A percentile compares a stretch with the other conserved stretches of the same genome.
phyloP scores from a whole-genome alignment of 1,140 invertebrate species.

The Trachymyrmex cornetzi region DNA sequence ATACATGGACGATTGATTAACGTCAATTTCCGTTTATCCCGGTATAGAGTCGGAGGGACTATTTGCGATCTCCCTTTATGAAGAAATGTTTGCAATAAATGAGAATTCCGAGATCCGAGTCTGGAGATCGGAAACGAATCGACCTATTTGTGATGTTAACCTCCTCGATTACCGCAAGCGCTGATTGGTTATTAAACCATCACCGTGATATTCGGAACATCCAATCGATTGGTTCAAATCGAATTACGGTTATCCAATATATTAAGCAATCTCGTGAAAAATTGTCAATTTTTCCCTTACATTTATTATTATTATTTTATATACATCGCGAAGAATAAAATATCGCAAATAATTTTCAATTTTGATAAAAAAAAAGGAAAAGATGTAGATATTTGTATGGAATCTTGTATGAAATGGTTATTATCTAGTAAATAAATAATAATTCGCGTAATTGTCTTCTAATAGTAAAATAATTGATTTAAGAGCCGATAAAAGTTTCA shows the following conservation, averaged over 20 bases:
- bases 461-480: background rate
- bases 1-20: background rate
- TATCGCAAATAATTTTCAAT: background rate
- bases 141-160: conserved; percentile 23
- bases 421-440: background rate
- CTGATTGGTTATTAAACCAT: conserved; percentile 35
- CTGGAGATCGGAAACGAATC: conserved; percentile 14
- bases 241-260: background rate
- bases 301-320: background rate
- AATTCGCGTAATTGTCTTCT: conserved; percentile 11
- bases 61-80: background rate
- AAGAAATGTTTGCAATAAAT: conserved; percentile 9
- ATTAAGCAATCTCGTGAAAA: background rate
- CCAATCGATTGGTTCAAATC: background rate
- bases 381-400: background rate
- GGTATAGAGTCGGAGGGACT: background rate
- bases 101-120: background rate
- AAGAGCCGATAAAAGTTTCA: background rate
- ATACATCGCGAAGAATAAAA: background rate
- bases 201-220: background rate
- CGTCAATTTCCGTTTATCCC: background rate
- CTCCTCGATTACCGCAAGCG: conserved; percentile 17
- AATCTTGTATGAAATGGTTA: background rate
- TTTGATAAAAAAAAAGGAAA: background rate
- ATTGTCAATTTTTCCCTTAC: background rate